Conservation (phyloP, 1,140 invertebrate genomes). For the Eriocheir sinensis region DNA sequence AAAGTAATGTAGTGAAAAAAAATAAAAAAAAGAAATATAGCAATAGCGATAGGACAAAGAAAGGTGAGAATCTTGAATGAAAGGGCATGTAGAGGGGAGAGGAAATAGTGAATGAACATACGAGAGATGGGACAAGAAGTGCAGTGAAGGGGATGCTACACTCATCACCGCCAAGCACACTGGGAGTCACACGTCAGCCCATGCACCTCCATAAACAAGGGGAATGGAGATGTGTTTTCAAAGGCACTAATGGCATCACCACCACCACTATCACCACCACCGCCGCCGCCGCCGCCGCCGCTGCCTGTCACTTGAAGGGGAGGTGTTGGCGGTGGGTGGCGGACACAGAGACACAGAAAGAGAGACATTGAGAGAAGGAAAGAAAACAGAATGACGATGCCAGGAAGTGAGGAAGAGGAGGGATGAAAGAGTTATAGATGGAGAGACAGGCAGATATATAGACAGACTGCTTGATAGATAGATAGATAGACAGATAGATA, state of each 20-base stretch:
- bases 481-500: too few species aligned
- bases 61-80: too few species aligned
- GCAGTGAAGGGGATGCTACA: neutral
- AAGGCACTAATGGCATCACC: constrained; percentile 54
- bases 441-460: neutral
- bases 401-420: neutral
- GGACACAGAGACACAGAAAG: neutral
- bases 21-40: neutral
- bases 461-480: too few species aligned
- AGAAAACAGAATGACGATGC: constrained; percentile 7
- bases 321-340: neutral
- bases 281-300: constrained; percentile 17
- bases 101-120: too few species aligned
- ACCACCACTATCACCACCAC: too few species aligned
- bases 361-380: neutral
- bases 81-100: too few species aligned
- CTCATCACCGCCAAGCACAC: neutral
- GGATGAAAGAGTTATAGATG: neutral
- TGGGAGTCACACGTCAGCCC: neutral
- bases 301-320: constrained; percentile 32
- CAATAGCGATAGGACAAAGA: too few species aligned
- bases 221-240: constrained; percentile 52
- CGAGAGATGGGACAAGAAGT: too few species aligned
- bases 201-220: constrained; percentile 41
- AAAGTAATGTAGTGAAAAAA: neutral